Percentiles rank a stretch among this genome's conserved stretches.
phyloP scores from a whole-genome alignment of 2,888 invertebrate genomes.

The Deilephila porcellus region DNA sequence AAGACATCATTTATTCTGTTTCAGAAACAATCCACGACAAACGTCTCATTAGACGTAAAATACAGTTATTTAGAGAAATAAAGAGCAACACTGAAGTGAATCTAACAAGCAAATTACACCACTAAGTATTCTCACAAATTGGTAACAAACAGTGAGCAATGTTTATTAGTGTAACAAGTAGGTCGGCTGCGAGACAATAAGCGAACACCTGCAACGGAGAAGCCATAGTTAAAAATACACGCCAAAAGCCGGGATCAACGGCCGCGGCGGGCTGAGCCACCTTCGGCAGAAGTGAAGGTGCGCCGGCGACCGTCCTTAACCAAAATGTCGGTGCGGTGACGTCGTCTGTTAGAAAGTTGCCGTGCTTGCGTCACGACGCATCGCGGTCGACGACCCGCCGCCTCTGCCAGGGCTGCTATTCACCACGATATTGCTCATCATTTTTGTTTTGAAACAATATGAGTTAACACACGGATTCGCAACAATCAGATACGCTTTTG shows the following conservation, averaged over 20 bases:
- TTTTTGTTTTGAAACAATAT: background rate
- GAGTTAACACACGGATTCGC: too few species aligned
- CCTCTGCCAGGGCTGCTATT: conserved; percentile 26
- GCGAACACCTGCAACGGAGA: conserved; percentile 1
- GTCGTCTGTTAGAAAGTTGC: conserved; percentile 81
- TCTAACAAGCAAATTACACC: background rate
- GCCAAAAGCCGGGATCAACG: conserved; percentile 47
- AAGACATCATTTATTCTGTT: too few species aligned
- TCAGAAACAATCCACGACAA: too few species aligned
- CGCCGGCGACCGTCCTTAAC: conserved; percentile 66
- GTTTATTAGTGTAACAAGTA: background rate
- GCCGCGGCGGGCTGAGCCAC: conserved; percentile 32
- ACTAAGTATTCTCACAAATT: background rate
- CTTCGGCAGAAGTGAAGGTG: conserved; percentile 27
- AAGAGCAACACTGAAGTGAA: background rate
- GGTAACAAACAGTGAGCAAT: background rate
- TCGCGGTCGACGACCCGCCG: conserved; percentile 67
- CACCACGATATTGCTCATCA: background rate
- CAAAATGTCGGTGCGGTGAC: conserved; percentile 73
- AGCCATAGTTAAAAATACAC: conserved; percentile 19
- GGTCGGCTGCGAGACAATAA: conserved; percentile 7
- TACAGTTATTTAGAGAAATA: background rate
- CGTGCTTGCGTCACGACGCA: conserved; percentile 79
- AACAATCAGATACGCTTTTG: too few species aligned
- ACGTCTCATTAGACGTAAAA: background rate